phyloP scores from a whole-genome alignment of 2,797 vertebrate genomes.

The Hydrocynus forskahlii region DNA sequence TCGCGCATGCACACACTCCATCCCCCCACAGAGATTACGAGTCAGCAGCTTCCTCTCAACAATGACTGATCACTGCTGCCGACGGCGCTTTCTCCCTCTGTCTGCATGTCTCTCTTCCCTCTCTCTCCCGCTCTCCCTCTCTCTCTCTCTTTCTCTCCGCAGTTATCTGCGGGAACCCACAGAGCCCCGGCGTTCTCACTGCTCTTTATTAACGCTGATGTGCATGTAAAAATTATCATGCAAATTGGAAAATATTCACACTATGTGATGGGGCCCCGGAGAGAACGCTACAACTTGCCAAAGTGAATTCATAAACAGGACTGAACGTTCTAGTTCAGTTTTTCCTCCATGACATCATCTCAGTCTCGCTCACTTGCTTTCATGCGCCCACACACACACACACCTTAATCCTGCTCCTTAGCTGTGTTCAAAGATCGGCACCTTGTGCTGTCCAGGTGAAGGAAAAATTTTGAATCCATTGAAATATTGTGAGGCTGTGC shows the following conservation, averaged over 20 bases:
- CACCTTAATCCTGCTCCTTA: not conserved
- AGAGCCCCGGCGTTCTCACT: constrained; percentile 22
- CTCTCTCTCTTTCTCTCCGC: constrained; percentile 15
- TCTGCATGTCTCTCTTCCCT: constrained; percentile 26
- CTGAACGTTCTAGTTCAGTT: constrained; percentile 18
- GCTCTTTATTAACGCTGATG: constrained; percentile 35
- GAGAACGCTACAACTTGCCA: constrained; percentile 17
- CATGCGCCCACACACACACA: not conserved
- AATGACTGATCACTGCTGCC: constrained; percentile 69
- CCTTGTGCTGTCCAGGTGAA: too few species aligned
- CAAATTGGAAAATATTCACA: constrained; percentile 34
- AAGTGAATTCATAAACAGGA: constrained; percentile 35
- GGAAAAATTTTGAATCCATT: too few species aligned
- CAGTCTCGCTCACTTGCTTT: not conserved
- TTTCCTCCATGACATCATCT: constrained; percentile 37
- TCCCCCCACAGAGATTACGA: constrained; percentile 69
- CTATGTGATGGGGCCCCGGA: not conserved
- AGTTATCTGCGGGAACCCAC: constrained; percentile 22
- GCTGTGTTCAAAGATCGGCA: too few species aligned
- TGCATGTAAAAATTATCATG: constrained; percentile 37
- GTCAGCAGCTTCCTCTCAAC: constrained; percentile 75
- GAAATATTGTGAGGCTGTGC: too few species aligned
- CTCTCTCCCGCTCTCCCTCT: constrained; percentile 33
- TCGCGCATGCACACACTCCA: constrained; percentile 39
- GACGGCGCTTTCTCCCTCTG: constrained; percentile 41